Conservation (phyloP, 2,113 vertebrate genomes). For the Ageneiosus marmoratus region DNA sequence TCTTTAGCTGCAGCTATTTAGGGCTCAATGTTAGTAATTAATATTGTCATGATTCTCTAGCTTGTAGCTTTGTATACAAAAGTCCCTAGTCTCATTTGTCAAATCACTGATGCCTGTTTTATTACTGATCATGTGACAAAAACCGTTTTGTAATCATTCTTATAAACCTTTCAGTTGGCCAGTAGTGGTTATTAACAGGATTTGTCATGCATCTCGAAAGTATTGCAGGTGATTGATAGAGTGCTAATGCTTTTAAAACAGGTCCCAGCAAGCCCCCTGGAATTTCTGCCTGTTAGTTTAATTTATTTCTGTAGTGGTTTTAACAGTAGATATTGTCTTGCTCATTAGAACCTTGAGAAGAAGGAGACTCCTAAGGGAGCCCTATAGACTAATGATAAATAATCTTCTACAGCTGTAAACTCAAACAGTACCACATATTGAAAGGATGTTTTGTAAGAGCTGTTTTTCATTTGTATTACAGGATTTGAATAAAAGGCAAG, state of each 20-base stretch:
- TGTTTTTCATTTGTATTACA: constrained; percentile 55
- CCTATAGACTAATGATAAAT: background rate
- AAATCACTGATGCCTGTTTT: constrained; percentile 21
- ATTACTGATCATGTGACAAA: constrained; percentile 21
- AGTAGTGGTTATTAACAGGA: background rate
- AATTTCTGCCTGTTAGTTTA: background rate
- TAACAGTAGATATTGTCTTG: too few species aligned
- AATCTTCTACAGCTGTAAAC: background rate
- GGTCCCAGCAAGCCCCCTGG: background rate
- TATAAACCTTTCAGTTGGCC: constrained; percentile 21
- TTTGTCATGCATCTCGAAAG: background rate
- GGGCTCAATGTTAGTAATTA: background rate
- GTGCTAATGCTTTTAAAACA: background rate
- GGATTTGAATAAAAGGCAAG: constrained; percentile 97
- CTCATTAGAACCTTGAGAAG: background rate
- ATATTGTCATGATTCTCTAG: background rate
- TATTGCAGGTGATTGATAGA: background rate
- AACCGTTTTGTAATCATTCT: constrained; percentile 22
- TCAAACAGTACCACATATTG: background rate
- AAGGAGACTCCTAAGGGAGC: too few species aligned
- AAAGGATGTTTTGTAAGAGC: background rate
- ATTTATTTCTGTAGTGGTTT: background rate
- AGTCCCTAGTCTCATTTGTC: background rate
- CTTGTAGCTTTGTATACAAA: background rate
- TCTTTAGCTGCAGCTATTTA: background rate